Conservation (phyloP, 2,113 vertebrate species). For the Aythya baeri region DNA sequence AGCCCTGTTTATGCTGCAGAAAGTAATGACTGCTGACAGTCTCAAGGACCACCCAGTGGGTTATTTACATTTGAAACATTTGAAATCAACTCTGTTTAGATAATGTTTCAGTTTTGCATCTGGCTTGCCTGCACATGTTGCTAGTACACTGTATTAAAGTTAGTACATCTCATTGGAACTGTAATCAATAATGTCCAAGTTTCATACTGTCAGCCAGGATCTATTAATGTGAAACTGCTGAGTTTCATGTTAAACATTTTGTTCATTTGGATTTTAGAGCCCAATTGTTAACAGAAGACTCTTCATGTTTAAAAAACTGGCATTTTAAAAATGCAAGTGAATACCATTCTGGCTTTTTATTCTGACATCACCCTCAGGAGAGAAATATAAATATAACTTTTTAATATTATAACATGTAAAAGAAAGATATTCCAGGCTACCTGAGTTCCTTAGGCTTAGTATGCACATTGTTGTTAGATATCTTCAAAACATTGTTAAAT, state of each 20-base stretch:
- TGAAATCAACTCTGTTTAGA: conserved; percentile 74
- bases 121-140: conserved; percentile 58
- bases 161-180: neutral
- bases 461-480: neutral
- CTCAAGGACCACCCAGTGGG: conserved; percentile 63
- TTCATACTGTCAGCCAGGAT: conserved; percentile 29
- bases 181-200: conserved; percentile 49
- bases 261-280: conserved; percentile 10
- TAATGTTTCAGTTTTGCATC: conserved; percentile 68
- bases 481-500: neutral
- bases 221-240: conserved; percentile 9
- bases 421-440: neutral
- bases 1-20: conserved; percentile 63
- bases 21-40: conserved; percentile 70
- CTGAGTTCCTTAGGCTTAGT: neutral
- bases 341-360: neutral
- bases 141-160: conserved; percentile 28
- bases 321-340: neutral
- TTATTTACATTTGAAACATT: conserved; percentile 71
- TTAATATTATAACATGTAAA: neutral
- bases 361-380: neutral
- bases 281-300: conserved; percentile 20
- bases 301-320: neutral
- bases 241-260: conserved; percentile 46
- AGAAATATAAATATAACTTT: neutral